Conservation (phyloP, 2,888 invertebrate species). For the Myopa testacea region DNA sequence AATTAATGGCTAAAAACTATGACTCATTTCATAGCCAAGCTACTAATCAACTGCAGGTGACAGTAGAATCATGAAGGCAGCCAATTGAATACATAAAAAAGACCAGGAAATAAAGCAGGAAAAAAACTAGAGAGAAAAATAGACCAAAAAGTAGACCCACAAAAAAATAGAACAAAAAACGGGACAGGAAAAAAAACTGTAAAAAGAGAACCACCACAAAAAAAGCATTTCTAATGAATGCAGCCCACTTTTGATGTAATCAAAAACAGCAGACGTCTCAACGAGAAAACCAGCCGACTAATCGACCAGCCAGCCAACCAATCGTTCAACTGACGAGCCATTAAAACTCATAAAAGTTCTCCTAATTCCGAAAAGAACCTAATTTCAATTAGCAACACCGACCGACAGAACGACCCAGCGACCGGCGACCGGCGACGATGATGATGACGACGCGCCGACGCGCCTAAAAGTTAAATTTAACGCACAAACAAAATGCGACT, state of each 20-base stretch:
- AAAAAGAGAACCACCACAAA: not conserved
- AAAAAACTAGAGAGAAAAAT: too few relatives aligned
- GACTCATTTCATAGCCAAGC: slow-evolving; percentile 15
- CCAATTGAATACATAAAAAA: not conserved
- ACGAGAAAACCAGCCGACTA: not conserved
- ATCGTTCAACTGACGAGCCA: not conserved
- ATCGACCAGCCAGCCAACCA: not conserved
- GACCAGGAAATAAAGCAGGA: too few relatives aligned
- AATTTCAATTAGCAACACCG: slow-evolving; percentile 30
- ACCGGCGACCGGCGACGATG: not conserved
- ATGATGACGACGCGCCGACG: slow-evolving; percentile 9
- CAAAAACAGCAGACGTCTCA: slow-evolving; percentile 16
- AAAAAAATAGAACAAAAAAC: too few relatives aligned
- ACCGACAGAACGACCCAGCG: not conserved
- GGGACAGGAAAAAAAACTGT: too few relatives aligned
- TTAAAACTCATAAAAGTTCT: slow-evolving; percentile 25
- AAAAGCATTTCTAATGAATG: not conserved
- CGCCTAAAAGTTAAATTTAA: slow-evolving; percentile 6
- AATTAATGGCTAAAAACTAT: not conserved
- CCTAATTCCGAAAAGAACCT: not conserved
- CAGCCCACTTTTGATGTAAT: slow-evolving; percentile 4
- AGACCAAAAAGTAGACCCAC: too few relatives aligned
- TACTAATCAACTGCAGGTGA: slow-evolving; percentile 22
- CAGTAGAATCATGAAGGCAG: not conserved
- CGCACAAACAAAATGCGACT: not conserved